phyloP scores from a whole-genome alignment of 1,140 invertebrate genomes.

The Triops cancriformis region DNA sequence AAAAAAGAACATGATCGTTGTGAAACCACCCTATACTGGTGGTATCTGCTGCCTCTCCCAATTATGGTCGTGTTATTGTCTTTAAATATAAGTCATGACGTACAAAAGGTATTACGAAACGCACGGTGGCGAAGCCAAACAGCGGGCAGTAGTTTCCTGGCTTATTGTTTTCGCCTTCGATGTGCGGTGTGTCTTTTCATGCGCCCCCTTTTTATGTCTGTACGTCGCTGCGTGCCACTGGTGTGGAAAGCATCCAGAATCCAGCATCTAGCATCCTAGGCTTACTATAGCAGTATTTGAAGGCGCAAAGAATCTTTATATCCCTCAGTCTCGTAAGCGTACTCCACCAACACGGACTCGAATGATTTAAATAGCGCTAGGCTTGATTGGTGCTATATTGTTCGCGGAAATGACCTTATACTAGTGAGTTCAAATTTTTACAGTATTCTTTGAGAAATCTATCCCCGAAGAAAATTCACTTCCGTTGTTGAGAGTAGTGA shows the following conservation, averaged over 20 bases:
- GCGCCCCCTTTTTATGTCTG: neutral
- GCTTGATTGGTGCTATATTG: neutral
- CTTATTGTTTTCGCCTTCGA: neutral
- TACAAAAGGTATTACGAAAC: neutral
- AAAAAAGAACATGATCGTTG: neutral
- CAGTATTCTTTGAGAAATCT: neutral
- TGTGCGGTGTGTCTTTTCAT: neutral
- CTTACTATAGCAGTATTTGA: neutral
- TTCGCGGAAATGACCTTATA: neutral
- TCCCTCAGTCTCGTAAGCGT: neutral
- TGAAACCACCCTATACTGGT: neutral
- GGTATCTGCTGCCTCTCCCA: neutral
- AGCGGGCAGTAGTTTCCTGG: neutral
- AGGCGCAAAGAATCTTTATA: slow-evolving; percentile 1
- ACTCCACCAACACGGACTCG: neutral
- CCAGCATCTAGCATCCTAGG: neutral
- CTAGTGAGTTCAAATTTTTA: neutral
- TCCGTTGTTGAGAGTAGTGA: neutral
- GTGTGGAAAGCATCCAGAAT: neutral
- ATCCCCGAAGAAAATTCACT: neutral
- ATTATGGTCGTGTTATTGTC: neutral
- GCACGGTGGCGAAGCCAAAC: neutral
- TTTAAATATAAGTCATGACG: neutral
- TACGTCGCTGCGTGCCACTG: neutral
- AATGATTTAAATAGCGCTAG: neutral